phyloP scores from a whole-genome alignment of 2,113 vertebrate species.

The Laticauda laticaudata region DNA sequence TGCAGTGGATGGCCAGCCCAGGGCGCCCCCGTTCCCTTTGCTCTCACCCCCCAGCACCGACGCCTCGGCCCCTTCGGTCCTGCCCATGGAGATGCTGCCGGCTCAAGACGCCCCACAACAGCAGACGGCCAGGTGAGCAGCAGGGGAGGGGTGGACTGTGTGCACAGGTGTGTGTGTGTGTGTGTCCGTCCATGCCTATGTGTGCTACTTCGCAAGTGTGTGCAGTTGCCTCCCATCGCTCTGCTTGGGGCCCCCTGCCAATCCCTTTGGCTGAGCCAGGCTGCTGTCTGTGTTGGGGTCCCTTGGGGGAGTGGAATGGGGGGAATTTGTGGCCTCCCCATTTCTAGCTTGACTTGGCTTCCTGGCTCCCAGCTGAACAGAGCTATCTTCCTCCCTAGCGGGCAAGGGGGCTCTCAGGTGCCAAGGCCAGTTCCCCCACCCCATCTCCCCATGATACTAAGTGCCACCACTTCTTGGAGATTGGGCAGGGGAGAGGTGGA shows the following conservation, averaged over 20 bases:
- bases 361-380: background rate
- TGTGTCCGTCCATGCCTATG: too few relatives aligned
- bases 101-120: constrained; percentile 74
- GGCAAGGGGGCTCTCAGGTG: background rate
- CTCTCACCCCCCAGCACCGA: constrained; percentile 44
- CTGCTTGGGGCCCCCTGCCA: background rate
- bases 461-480: background rate
- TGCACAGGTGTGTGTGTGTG: background rate
- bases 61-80: constrained; percentile 79
- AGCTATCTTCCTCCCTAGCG: background rate
- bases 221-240: background rate
- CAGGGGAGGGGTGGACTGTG: constrained; percentile 38
- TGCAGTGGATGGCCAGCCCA: constrained; percentile 46
- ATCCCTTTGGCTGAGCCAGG: background rate
- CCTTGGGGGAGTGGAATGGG: background rate
- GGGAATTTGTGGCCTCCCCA: accelerated
- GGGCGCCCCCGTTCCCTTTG: constrained; percentile 34
- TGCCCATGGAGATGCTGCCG: constrained; percentile 88
- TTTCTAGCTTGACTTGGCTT: background rate
- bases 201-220: background rate
- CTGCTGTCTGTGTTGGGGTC: background rate
- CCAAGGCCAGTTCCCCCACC: background rate
- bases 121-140: constrained; percentile 86
- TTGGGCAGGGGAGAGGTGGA: background rate
- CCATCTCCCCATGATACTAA: background rate